A percentile compares a stretch with the other conserved stretches of the same genome.
These are phyloP conservation scores for Drosophila nasuta DNA, from an alignment of 1,140 invertebrate genomes.

Conservation along the genomic window DNA sequence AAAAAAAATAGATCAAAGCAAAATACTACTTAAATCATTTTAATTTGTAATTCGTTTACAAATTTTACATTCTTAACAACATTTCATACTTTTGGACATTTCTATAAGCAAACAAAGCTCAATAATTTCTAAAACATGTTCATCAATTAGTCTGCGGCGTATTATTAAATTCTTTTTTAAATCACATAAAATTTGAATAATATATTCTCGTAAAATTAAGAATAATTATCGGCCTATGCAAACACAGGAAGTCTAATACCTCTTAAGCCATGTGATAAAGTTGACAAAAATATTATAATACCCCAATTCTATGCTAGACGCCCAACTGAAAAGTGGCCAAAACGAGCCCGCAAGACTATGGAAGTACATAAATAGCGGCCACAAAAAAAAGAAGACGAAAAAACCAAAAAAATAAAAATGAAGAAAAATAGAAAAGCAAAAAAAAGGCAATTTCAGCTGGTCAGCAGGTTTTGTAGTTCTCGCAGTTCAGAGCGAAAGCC, in stretches of 20 bases:
- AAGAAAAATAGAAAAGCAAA: constrained; percentile 29
- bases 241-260: neutral
- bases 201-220: neutral
- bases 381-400: constrained; percentile 12
- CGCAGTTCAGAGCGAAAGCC: constrained; percentile 20
- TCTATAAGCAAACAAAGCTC: fast-evolving
- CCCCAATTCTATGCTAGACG: constrained; percentile 14
- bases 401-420: constrained; percentile 14
- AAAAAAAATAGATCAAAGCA: no score
- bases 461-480: constrained; percentile 57
- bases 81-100: no score
- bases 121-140: no score
- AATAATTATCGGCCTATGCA: neutral
- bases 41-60: no score
- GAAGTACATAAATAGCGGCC: constrained; percentile 41
- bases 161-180: no score
- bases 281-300: constrained; percentile 23
- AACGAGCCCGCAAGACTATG: constrained; percentile 28
- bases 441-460: constrained; percentile 68
- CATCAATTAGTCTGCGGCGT: no score
- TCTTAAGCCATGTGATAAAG: constrained; percentile 14
- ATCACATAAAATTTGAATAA: neutral
- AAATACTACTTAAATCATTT: no score
- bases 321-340: constrained; percentile 33
- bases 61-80: no score